Conservation (phyloP, 1,140 invertebrate species). For the Drosophila albomicans region DNA sequence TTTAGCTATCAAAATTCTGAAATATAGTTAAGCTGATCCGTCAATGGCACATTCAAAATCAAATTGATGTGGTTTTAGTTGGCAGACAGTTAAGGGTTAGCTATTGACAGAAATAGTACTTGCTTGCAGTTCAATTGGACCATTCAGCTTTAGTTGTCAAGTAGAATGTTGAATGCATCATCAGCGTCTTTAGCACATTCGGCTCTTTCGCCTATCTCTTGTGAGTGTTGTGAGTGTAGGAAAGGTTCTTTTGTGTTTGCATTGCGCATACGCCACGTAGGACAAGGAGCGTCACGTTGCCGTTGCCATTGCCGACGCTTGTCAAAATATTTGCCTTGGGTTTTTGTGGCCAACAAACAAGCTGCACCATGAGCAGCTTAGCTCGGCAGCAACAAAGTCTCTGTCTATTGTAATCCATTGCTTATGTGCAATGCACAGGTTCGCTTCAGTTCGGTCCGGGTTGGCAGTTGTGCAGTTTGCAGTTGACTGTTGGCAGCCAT, state of each 20-base stretch:
- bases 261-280: slow-evolving; percentile 50
- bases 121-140: slow-evolving; percentile 12
- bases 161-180: slow-evolving; percentile 31
- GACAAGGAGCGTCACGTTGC: slow-evolving; percentile 42
- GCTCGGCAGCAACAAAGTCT: slow-evolving; percentile 38
- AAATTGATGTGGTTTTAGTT: slow-evolving; percentile 1
- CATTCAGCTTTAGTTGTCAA: slow-evolving; percentile 33
- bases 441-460: neutral
- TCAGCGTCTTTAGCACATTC: slow-evolving; percentile 45
- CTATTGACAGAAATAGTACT: neutral
- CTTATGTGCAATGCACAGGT: neutral
- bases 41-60: neutral
- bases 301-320: slow-evolving; percentile 25
- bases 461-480: slow-evolving; percentile 15
- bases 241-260: slow-evolving; percentile 23
- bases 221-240: neutral
- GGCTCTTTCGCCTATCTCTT: neutral
- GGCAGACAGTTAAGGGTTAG: slow-evolving; percentile 2
- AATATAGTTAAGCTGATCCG: neutral
- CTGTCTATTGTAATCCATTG: slow-evolving; percentile 4
- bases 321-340: slow-evolving; percentile 53
- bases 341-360: slow-evolving; percentile 45
- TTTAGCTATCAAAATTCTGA: neutral
- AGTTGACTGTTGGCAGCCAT: slow-evolving; percentile 21
- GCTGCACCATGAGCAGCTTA: slow-evolving; percentile 15